Percentiles rank a stretch among this genome's conserved stretches.
phyloP scores from a whole-genome alignment of 2,888 invertebrate genomes.

The Suillia variegata region DNA sequence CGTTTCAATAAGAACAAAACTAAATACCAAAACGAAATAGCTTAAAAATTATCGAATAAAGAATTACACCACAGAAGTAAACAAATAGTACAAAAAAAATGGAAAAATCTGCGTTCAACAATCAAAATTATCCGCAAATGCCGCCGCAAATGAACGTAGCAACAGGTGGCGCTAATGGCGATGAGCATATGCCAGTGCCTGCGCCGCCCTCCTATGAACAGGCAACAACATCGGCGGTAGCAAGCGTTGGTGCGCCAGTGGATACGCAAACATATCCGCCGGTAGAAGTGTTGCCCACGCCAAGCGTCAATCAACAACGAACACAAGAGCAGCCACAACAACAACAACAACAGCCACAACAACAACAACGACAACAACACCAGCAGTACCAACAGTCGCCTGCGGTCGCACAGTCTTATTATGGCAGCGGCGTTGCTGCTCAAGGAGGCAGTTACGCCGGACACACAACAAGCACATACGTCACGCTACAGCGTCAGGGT shows the following conservation, averaged over 20 bases:
- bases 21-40: not conserved
- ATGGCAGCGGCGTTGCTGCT: conserved; percentile 11
- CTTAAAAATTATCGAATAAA: not conserved
- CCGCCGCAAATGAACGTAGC: conserved; percentile 3
- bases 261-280: conserved; percentile 27
- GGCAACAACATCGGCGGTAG: conserved; percentile 35
- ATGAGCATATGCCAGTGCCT: conserved; percentile 25
- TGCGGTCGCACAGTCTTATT: conserved; percentile 13
- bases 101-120: conserved; percentile 22
- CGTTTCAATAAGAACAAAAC: too few relatives aligned
- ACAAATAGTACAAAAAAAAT: not conserved
- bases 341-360: too few relatives aligned
- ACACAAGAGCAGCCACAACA: too few relatives aligned
- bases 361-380: too few relatives aligned
- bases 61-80: not conserved
- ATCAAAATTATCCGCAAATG: conserved; percentile 18
- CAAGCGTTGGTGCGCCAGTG: conserved; percentile 6
- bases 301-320: too few relatives aligned
- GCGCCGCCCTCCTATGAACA: conserved; percentile 53
- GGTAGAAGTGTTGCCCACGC: conserved; percentile 20
- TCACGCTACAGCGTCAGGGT: conserved; percentile 11
- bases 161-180: not conserved
- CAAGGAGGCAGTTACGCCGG: not conserved
- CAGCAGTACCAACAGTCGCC: too few relatives aligned
- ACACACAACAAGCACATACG: not conserved